phyloP scores from a whole-genome alignment of 2,797 vertebrate species.

The Argentina silus region DNA sequence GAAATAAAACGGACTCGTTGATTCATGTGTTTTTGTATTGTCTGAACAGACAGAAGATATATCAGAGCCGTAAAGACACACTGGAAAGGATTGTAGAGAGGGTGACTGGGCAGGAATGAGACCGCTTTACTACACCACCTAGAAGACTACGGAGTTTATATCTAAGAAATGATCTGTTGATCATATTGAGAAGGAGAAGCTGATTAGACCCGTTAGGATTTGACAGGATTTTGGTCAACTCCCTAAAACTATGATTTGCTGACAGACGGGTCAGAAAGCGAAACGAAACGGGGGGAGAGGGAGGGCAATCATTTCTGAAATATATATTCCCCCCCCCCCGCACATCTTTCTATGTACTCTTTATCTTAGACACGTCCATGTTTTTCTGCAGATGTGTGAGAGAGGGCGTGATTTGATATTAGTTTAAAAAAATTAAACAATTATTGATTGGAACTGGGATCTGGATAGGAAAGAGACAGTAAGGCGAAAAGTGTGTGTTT shows the following conservation, averaged over 20 bases:
- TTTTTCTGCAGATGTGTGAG: slow-evolving; percentile 58
- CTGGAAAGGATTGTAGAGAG: slow-evolving; percentile 25
- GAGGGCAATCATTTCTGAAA: slow-evolving; percentile 52
- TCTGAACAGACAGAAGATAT: slow-evolving; percentile 33
- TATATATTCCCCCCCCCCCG: slow-evolving; percentile 46
- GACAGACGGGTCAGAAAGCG: slow-evolving; percentile 44
- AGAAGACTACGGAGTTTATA: slow-evolving; percentile 56
- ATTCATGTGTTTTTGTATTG: slow-evolving; percentile 33
- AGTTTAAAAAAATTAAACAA: slow-evolving; percentile 31
- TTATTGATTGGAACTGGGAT: slow-evolving; percentile 33
- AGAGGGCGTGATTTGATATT: slow-evolving; percentile 53
- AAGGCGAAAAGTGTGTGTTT: slow-evolving; percentile 41
- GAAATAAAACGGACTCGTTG: slow-evolving; percentile 60
- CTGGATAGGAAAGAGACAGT: slow-evolving; percentile 57
- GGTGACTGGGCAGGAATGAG: slow-evolving; percentile 48
- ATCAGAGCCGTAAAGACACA: slow-evolving; percentile 26
- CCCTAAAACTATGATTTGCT: slow-evolving; percentile 41
- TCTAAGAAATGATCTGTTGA: slow-evolving; percentile 74
- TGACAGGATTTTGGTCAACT: slow-evolving; percentile 43
- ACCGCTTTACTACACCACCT: slow-evolving; percentile 58
- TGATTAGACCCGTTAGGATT: slow-evolving; percentile 68
- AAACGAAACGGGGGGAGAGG: slow-evolving; percentile 41
- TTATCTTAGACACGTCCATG: slow-evolving; percentile 60
- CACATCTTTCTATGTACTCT: slow-evolving; percentile 45
- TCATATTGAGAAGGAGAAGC: slow-evolving; percentile 68